Conservation (phyloP, 2,888 invertebrate genomes). For the Enchytraeus crypticus region DNA sequence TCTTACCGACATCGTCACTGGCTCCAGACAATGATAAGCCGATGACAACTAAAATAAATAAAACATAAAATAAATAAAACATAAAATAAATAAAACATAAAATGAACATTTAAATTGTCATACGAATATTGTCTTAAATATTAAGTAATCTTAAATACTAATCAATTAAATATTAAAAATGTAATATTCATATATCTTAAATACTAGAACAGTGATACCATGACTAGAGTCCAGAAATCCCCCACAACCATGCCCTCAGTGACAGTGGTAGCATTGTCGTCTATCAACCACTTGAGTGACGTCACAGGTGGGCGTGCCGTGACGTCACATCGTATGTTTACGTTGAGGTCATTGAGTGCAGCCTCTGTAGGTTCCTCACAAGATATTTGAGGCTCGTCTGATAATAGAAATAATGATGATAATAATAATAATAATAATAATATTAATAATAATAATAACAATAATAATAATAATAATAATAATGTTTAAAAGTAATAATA, state of each 20-base stretch:
- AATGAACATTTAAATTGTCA: neutral
- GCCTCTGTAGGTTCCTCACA: neutral
- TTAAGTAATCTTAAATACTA: neutral
- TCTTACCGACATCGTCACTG: no score
- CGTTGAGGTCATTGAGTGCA: neutral
- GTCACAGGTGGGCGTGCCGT: slow-evolving; percentile 13
- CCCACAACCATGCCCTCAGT: slow-evolving; percentile 7
- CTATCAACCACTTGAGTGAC: slow-evolving; percentile 15
- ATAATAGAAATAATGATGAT: no score
- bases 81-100: neutral
- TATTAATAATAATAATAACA: no score
- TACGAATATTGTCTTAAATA: neutral
- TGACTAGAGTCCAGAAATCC: slow-evolving; percentile 11
- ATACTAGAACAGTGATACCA: neutral
- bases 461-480: no score
- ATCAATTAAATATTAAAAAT: neutral
- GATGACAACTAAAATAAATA: no score
- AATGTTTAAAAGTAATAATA: no score
- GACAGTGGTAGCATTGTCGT: slow-evolving; percentile 14
- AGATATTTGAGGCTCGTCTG: neutral
- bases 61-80: no score
- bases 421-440: no score
- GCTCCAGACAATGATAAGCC: no score
- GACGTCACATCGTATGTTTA: slow-evolving; percentile 11
- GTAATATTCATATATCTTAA: neutral